Evolutionary conservation across 2,113 vertebrate species (phyloP).

Genomic region (rabbit (Oryctolagus cuniculus)): DNA sequence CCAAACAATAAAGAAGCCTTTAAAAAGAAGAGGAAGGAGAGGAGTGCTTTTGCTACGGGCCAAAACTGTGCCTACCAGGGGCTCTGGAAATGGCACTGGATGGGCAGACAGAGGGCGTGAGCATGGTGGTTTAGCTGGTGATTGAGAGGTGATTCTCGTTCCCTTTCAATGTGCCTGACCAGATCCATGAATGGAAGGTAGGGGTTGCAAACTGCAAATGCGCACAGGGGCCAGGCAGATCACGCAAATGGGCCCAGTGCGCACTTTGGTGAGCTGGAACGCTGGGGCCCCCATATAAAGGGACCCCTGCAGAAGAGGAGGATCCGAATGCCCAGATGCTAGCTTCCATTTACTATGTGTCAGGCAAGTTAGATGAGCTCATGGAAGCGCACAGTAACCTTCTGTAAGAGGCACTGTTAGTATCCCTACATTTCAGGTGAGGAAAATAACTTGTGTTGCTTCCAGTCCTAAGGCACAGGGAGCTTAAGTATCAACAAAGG

Average conservation of each 20-base stretch:
- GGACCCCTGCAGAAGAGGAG: neutral
- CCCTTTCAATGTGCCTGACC: neutral
- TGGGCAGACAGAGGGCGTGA: accelerated
- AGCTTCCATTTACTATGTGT: neutral
- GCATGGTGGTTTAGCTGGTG: neutral
- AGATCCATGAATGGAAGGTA: neutral
- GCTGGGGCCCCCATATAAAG: accelerated
- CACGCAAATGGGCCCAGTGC: no score
- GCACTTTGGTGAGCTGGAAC: accelerated
- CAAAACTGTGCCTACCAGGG: neutral
- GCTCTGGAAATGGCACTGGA: accelerated
- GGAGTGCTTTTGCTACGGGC: neutral
- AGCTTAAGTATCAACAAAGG: no score
- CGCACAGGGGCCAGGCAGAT: neutral
- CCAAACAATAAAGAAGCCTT: no score
- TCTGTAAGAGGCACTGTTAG: neutral
- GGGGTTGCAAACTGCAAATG: neutral
- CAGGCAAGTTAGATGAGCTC: neutral
- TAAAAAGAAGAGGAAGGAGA: no score
- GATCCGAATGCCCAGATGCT: neutral
- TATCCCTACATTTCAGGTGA: slow-evolving; percentile 8
- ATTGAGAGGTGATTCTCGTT: neutral
- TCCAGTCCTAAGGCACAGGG: neutral
- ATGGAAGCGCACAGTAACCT: neutral
- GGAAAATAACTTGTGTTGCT: neutral